Conservation (phyloP, 1,140 invertebrate species). For the Lordiphosa clarofinis region DNA sequence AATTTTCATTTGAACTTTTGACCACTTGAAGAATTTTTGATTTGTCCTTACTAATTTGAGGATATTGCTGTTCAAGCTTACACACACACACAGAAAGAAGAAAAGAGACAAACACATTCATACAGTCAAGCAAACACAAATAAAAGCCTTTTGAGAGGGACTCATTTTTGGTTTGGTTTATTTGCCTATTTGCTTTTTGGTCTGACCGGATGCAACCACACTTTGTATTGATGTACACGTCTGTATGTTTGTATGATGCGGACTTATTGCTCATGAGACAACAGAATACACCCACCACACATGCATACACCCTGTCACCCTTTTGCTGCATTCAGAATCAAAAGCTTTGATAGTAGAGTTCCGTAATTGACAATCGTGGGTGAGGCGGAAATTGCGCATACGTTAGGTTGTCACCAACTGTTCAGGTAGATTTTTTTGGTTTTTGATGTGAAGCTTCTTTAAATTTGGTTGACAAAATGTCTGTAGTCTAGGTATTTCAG, state of each 20-base stretch:
- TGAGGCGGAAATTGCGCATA: conserved; percentile 32
- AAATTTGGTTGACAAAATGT: no score
- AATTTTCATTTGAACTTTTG: no score
- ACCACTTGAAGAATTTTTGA: conserved; percentile 3
- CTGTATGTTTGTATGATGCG: no score
- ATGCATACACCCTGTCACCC: not conserved
- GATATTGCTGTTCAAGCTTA: not conserved
- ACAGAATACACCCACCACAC: not conserved
- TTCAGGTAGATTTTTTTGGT: no score
- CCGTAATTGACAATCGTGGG: conserved; percentile 14
- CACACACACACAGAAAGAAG: conserved; percentile 2
- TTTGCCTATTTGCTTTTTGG: conserved; percentile 1
- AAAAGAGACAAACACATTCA: not conserved
- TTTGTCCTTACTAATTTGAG: conserved; percentile 6
- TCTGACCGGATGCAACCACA: not conserved
- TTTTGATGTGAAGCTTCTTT: no score
- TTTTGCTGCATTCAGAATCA: conserved; percentile 23
- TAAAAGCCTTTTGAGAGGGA: conserved; percentile 17
- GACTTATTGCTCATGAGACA: no score
- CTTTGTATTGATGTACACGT: no score
- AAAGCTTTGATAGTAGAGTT: conserved; percentile 18
- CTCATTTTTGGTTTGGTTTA: conserved; percentile 20
- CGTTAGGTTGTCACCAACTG: conserved; percentile 22
- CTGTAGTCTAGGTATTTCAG: no score
- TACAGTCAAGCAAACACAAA: conserved; percentile 26